Evolutionary conservation across 2,113 vertebrate species (phyloP).

Genomic region (Mirounga angustirostris): DNA sequence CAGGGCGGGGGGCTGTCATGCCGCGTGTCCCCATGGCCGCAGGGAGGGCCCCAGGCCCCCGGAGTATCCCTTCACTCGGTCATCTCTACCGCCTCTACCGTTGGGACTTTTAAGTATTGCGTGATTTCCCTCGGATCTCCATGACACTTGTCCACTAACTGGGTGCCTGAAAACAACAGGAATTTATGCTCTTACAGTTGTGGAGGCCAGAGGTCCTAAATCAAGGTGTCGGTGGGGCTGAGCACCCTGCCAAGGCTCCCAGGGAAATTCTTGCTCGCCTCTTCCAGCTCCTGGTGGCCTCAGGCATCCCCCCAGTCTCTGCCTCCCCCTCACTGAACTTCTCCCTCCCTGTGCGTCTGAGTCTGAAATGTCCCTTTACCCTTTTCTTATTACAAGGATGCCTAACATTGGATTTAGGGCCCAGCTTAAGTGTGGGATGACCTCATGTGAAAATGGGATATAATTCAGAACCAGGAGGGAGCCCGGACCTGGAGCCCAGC

Average conservation of each 20-base stretch:
- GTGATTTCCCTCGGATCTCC: neutral
- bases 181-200: no score
- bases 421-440: neutral
- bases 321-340: neutral
- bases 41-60: neutral
- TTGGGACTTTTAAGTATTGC: neutral
- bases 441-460: neutral
- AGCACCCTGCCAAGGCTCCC: accelerated
- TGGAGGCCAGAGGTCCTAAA: neutral
- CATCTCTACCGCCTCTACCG: neutral
- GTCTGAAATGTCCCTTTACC: neutral
- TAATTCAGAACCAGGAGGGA: neutral
- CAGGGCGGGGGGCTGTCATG: neutral
- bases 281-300: neutral
- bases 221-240: accelerated
- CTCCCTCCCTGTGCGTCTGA: neutral
- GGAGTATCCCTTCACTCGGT: neutral
- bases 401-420: neutral
- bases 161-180: no score
- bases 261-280: accelerated
- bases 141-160: neutral
- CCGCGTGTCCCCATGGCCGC: neutral
- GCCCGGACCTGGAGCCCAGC: neutral
- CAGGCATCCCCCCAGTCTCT: accelerated
- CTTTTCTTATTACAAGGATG: neutral